Conservation (phyloP, 1,140 invertebrate species). For the Nephila pilipes region DNA sequence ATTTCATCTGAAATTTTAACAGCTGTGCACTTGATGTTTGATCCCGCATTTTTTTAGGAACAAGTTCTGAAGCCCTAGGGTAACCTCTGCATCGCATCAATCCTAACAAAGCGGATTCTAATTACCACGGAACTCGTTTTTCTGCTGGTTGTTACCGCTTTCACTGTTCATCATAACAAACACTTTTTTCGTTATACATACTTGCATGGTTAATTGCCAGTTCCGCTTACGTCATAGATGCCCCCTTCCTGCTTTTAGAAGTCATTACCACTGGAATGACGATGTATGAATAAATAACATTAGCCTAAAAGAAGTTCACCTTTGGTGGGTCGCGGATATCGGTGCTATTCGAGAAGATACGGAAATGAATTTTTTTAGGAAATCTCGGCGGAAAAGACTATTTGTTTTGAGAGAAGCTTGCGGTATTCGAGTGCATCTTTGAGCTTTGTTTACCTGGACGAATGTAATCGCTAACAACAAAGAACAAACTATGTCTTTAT, state of each 20-base stretch:
- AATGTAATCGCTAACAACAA: too few relatives aligned
- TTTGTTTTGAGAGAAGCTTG: too few relatives aligned
- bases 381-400: too few relatives aligned
- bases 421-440: too few relatives aligned
- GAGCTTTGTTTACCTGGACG: too few relatives aligned
- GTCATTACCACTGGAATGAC: slow-evolving; percentile 21
- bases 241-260: not conserved
- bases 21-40: not conserved
- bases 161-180: not conserved
- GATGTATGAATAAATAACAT: not conserved
- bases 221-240: not conserved
- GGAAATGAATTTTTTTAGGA: not conserved
- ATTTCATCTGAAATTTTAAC: too few relatives aligned
- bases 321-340: not conserved
- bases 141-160: not conserved
- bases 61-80: not conserved
- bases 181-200: not conserved
- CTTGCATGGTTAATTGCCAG: not conserved
- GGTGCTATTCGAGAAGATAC: not conserved
- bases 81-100: not conserved
- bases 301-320: not conserved
- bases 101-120: not conserved
- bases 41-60: not conserved
- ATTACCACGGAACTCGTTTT: slow-evolving; percentile 13
- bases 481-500: too few relatives aligned